Evolutionary conservation across 2,888 invertebrate genomes (phyloP), one percentile per base, ranked within the genome.

Genomic region (Mesorhabditis belari): DNA sequence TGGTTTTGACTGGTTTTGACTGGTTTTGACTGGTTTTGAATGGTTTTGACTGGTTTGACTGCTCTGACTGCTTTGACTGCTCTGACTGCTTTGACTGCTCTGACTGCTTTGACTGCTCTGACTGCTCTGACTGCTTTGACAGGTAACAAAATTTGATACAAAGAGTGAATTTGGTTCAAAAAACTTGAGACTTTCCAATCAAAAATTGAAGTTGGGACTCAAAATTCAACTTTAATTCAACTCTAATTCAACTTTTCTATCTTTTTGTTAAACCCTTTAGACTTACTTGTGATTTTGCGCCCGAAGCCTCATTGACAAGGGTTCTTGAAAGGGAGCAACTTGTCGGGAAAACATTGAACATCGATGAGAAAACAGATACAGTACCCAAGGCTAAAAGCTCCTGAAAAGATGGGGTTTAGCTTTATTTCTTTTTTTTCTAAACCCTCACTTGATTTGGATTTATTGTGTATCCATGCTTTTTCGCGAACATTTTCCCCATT

Each of bases 361-460:
- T 82, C 0, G 85, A 83, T 6, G 88, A 87, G 58, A 88, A 82
- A 55, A 88, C 80, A 80, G 90, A 89, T 56, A 87, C 86, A 3
- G 86, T 17, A 21, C 70, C 70, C n/a, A 76, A 63, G 0, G 77
- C 76, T 2, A 67, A 61, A 0, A 77, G 66, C 60, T 77, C 77
- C 74, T 75, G 52, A 44, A 64, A 44, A 55, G 26, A 9, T 17
- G 52, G 21, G 21, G 9, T 9, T n/a, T n/a, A n/a, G n/a, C n/a
- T n/a, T 9, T 9, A n/a, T 19, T 51, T 9, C 12, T 9, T 9
- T 9, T 12, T n/a, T 23, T 17, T 3, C 5, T n/a, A n/a, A 29
- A 35, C 17, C 58, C 62, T 52, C 66, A 83, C 83, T 80, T 85
- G 84, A 73, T 84, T 84, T 0, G 83, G 71, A 64, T 83, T 81